Evolutionary conservation across 2,888 invertebrate species (phyloP).

Genomic region (Caenorhabditis virilis): DNA sequence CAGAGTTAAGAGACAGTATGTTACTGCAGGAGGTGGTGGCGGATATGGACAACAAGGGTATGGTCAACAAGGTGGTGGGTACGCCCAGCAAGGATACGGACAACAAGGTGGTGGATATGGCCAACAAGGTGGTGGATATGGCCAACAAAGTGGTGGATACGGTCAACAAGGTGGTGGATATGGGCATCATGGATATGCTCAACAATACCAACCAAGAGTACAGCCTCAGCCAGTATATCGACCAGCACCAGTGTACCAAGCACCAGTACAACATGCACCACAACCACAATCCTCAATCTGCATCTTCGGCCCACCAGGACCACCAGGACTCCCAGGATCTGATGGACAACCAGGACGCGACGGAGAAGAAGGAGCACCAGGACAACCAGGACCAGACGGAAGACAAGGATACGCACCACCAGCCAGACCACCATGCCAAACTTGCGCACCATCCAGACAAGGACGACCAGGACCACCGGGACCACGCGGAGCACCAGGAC

Average conservation of each 20-base stretch:
- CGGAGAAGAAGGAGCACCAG: constrained; percentile 27
- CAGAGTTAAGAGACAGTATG: constrained; percentile 13
- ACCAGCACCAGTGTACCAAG: background rate
- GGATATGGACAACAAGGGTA: constrained; percentile 2
- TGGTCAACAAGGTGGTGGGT: constrained; percentile 5
- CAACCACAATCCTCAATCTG: constrained; percentile 21
- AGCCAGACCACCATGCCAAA: constrained; percentile 15
- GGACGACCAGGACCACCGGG: constrained; percentile 47
- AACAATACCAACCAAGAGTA: constrained; percentile 9
- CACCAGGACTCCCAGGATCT: constrained; percentile 51
- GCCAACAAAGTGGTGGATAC: constrained; percentile 8
- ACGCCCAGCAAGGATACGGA: constrained; percentile 5
- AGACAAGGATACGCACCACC: constrained; percentile 1
- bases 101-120: constrained; percentile 6
- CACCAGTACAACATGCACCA: background rate
- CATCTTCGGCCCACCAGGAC: constrained; percentile 50
- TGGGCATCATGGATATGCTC: constrained; percentile 6
- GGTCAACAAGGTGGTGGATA: constrained; percentile 4
- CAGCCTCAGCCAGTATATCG: constrained; percentile 17
- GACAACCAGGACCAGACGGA: constrained; percentile 32
- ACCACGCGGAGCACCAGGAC: constrained; percentile 38
- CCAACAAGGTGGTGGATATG: constrained; percentile 7
- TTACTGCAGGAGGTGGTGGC: constrained; percentile 12
- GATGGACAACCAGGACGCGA: constrained; percentile 41
- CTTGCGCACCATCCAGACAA: constrained; percentile 31